Evolutionary conservation across 2,113 vertebrate genomes (phyloP), one percentile per base, ranked within the genome.

Genomic region (Odocoileus hemionus): DNA sequence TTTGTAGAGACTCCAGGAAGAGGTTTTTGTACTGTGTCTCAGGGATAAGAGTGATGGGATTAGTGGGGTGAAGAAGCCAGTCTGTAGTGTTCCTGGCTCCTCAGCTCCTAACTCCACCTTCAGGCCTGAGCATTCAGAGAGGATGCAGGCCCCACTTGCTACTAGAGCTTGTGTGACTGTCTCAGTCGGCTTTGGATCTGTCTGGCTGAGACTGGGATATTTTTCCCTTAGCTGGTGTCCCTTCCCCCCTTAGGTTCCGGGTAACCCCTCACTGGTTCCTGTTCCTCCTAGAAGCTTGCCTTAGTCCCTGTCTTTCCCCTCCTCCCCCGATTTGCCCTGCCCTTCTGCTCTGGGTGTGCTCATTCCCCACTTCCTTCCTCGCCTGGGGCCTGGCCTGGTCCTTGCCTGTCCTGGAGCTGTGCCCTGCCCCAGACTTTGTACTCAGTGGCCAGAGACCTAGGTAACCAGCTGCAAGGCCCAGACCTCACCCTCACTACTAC

Each of bases 301-400:
- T 86, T 25, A 82, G 97, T 96, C 97, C 95, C 96, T 92, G 36
- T 94, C 88, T 89, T 79, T 60, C 94, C 83, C 95, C 96, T 58
- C 96, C 96, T 94, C 96, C 89, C 45, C 54, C 61, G 13, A 61
- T 96, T 98, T 94, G 95, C 98, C 93, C 95, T 98, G 96, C 97
- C 96, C 97, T 98, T 91, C 21, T 33, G 86, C 60, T 97, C 95
- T 97, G 98, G 97, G 98, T 98, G 98, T 98, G 97, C 96, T 98
- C 98, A 97, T 95, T 98, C 98, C 97, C 98, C 98, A 98, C 98
- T 98, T 98, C 98, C 98, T 98, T 98, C 98, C 98, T 98, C 70
- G 52, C 96, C 83, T 80, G 95, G 82, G 98, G 98, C 97, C 95
- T 97, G 96, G 95, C 80, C 95, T 85, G 93, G 93, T 89, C 94